These are phyloP conservation scores for Ptilodon capucinus DNA, from an alignment of 2,888 invertebrate species.

Conservation along the genomic window DNA sequence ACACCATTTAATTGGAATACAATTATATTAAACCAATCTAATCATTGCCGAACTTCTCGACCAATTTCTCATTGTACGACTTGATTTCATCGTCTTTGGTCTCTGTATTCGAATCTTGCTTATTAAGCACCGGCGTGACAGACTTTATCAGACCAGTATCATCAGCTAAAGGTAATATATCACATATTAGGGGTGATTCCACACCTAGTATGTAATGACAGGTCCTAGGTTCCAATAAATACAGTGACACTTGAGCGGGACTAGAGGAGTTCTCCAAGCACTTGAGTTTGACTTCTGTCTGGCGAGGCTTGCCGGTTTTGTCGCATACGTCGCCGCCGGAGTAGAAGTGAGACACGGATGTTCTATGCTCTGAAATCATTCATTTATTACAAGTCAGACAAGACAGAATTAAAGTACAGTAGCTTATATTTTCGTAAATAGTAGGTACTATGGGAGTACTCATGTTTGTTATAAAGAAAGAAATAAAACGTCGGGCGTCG, in stretches of 20 bases:
- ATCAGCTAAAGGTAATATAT: conserved; percentile 91
- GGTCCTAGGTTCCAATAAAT: conserved; percentile 94
- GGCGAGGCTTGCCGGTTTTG: conserved; percentile 88
- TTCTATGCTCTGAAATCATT: conserved; percentile 74
- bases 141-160: conserved; percentile 86
- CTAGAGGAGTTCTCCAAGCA: conserved; percentile 88
- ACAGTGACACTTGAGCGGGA: conserved; percentile 92
- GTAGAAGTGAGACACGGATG: conserved; percentile 93
- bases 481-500: too few relatives aligned
- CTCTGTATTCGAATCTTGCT: conserved; percentile 31
- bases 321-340: conserved; percentile 94
- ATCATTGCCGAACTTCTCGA: conserved; percentile 56
- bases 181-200: conserved; percentile 95
- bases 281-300: conserved; percentile 93
- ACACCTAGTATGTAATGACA: conserved; percentile 98
- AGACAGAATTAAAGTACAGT: too few relatives aligned
- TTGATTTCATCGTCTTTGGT: conserved; percentile 38
- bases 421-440: too few relatives aligned
- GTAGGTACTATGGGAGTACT: too few relatives aligned
- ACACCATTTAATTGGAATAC: conserved; percentile 6
- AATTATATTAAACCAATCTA: conserved; percentile 35
- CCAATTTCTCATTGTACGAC: conserved; percentile 35
- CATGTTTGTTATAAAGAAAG: too few relatives aligned
- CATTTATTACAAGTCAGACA: too few relatives aligned
- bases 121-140: conserved; percentile 31